A percentile compares a stretch with the other conserved stretches of the same genome.
phyloP scores from a whole-genome alignment of 1,140 invertebrate genomes.

The Episyrphus balteatus region DNA sequence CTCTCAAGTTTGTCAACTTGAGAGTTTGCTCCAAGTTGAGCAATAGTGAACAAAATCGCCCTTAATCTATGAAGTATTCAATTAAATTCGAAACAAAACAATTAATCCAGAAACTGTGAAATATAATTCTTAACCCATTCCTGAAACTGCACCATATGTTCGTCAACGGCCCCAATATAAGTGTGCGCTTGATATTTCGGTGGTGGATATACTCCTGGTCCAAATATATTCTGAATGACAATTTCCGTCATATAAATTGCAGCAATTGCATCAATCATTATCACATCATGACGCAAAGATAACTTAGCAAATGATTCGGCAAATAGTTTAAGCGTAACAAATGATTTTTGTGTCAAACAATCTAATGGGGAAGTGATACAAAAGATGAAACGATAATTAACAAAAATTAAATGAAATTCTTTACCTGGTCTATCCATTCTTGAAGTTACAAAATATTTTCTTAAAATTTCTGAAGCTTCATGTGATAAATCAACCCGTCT shows the following conservation, averaged over 20 bases:
- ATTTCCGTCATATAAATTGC: slow-evolving; percentile 26
- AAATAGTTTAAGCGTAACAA: slow-evolving; percentile 24
- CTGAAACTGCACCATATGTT: slow-evolving; percentile 19
- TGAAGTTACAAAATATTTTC: slow-evolving; percentile 26
- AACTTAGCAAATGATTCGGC: slow-evolving; percentile 29
- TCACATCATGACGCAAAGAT: slow-evolving; percentile 20
- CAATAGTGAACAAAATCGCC: no score
- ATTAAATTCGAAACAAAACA: no score
- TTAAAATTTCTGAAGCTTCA: slow-evolving; percentile 15
- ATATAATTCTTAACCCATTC: slow-evolving; percentile 17
- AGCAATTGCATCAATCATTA: slow-evolving; percentile 18
- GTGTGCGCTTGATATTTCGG: slow-evolving; percentile 12
- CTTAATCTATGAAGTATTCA: no score
- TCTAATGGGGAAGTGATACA: slow-evolving; percentile 12
- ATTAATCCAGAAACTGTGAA: no score
- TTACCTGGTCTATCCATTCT: slow-evolving; percentile 19
- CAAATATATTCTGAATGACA: slow-evolving; percentile 20
- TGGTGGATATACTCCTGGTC: slow-evolving; percentile 12
- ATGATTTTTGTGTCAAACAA: slow-evolving; percentile 25
- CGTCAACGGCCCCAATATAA: slow-evolving; percentile 18
- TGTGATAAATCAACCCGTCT: slow-evolving; percentile 11
- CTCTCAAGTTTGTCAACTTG: no score
- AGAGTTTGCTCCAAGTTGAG: no score
- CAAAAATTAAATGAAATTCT: neutral
- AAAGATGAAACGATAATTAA: neutral